phyloP scores from a whole-genome alignment of 2,113 vertebrate genomes.

The Dasyurus viverrinus region DNA sequence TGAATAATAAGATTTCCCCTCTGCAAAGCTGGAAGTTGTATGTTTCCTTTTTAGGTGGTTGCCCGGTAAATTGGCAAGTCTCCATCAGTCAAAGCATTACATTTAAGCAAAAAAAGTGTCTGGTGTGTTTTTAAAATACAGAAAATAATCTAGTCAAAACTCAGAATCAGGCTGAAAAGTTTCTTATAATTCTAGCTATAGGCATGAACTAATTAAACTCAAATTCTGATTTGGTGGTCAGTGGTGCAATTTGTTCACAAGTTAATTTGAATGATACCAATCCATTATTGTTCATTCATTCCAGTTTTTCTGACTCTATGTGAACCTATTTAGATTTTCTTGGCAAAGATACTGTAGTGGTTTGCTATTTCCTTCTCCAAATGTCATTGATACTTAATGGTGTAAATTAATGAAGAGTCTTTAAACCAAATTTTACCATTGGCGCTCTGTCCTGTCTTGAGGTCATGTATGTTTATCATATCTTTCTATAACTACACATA shows the following conservation, averaged over 20 bases:
- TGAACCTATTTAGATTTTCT: too few species aligned
- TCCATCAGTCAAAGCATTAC: not conserved
- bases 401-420: not conserved
- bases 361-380: too few species aligned
- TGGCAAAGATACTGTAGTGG: too few species aligned
- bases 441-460: not conserved
- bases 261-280: not conserved
- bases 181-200: not conserved
- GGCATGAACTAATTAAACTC: not conserved
- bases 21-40: not conserved
- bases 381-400: not conserved
- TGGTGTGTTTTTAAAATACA: not conserved
- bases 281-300: too few species aligned
- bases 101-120: too few species aligned
- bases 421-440: not conserved
- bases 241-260: not conserved
- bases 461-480: not conserved
- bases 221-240: not conserved
- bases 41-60: not conserved
- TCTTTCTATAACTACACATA: not conserved
- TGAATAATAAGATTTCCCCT: not conserved
- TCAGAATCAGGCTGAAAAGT: not conserved
- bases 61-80: not conserved
- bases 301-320: too few species aligned
- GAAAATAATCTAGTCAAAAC: not conserved